A percentile compares a stretch with the other conserved stretches of the same genome.
Evolutionary conservation across 1,140 invertebrate species (phyloP).

Genomic region (Pinna nobilis): DNA sequence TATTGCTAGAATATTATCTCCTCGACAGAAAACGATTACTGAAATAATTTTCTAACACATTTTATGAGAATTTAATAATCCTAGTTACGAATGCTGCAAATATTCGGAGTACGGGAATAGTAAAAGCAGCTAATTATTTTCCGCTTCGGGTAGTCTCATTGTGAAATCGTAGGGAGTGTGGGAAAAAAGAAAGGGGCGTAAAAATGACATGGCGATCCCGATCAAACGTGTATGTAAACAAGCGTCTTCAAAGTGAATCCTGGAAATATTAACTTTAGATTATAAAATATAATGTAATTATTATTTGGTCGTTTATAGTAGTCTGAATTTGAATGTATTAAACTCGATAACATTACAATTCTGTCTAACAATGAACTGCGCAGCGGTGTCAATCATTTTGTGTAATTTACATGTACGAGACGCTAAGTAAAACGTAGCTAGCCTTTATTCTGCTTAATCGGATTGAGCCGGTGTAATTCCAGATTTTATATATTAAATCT

Average conservation of each 20-base stretch:
- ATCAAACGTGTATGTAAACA: neutral
- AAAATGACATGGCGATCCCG: too few relatives aligned
- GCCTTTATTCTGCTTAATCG: constrained; percentile 10
- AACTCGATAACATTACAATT: constrained; percentile 12
- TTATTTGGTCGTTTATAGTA: constrained; percentile 20
- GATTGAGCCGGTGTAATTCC: too few relatives aligned
- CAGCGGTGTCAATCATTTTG: constrained; percentile 19
- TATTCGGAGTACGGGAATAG: too few relatives aligned
- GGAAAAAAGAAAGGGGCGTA: constrained; percentile 5
- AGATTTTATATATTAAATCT: too few relatives aligned
- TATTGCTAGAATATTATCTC: too few relatives aligned
- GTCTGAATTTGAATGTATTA: constrained; percentile 13
- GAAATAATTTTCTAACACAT: too few relatives aligned
- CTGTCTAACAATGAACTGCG: constrained; percentile 12
- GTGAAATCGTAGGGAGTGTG: constrained; percentile 18
- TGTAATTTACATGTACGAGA: too few relatives aligned
- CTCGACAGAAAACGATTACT: too few relatives aligned
- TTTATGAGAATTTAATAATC: too few relatives aligned
- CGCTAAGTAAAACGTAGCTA: constrained; percentile 2
- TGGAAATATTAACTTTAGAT: constrained; percentile 6
- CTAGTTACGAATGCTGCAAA: too few relatives aligned
- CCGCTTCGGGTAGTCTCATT: too few relatives aligned
- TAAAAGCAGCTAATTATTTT: too few relatives aligned
- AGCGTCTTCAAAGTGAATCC: neutral
- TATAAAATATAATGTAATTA: constrained; percentile 19